phyloP scores from a whole-genome alignment of 2,888 invertebrate genomes.

The Hymenopus coronatus region DNA sequence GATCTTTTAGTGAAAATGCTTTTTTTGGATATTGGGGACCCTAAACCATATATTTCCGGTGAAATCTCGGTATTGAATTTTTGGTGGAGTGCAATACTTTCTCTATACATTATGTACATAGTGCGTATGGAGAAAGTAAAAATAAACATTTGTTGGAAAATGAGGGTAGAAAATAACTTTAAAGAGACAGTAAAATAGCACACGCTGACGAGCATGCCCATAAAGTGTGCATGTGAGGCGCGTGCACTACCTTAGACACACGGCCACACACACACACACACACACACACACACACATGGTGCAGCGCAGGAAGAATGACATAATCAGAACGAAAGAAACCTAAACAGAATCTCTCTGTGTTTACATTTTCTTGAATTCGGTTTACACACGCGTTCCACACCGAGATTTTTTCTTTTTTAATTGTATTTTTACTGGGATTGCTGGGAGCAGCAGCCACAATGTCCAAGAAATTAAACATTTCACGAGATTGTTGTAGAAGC shows the following conservation, averaged over 20 bases:
- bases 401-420: not conserved
- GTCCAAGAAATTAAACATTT: slow-evolving; percentile 20
- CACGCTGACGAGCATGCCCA: no score
- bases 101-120: no score
- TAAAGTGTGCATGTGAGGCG: not conserved
- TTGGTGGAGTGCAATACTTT: no score
- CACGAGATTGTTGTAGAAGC: slow-evolving; percentile 14
- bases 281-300: not conserved
- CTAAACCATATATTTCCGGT: no score
- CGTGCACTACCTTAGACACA: not conserved
- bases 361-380: not conserved
- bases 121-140: no score
- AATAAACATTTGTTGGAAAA: no score
- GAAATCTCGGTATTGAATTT: no score
- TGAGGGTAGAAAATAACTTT: no score
- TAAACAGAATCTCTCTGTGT: not conserved
- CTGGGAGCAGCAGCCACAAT: not conserved
- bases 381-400: not conserved
- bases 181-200: no score
- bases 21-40: no score
- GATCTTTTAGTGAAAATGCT: no score
- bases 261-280: no score
- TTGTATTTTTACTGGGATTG: not conserved
- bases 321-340: slow-evolving; percentile 1
- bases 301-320: not conserved